phyloP scores from a whole-genome alignment of 2,888 invertebrate species.

The Philaethria dido region DNA sequence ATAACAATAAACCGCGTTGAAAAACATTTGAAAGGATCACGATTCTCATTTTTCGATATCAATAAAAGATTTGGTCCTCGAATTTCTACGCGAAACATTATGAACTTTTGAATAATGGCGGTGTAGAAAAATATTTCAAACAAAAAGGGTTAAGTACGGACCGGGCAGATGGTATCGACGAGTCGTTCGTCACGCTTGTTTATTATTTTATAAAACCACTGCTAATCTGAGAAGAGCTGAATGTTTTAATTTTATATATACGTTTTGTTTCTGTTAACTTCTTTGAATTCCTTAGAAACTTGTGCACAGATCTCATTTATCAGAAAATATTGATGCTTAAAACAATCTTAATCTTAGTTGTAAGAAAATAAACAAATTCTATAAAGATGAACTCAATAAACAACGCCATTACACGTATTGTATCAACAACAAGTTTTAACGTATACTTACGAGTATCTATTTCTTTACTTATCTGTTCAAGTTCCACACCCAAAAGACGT shows the following conservation, averaged over 20 bases:
- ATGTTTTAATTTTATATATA: slow-evolving; percentile 79
- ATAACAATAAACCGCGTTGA: slow-evolving; percentile 58
- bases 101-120: slow-evolving; percentile 81
- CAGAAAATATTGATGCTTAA: slow-evolving; percentile 60
- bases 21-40: slow-evolving; percentile 63
- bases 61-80: slow-evolving; percentile 72
- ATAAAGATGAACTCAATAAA: slow-evolving; percentile 61
- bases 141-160: slow-evolving; percentile 80
- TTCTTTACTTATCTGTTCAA: slow-evolving; percentile 71
- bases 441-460: slow-evolving; percentile 66
- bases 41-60: slow-evolving; percentile 74
- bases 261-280: slow-evolving; percentile 64
- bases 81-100: slow-evolving; percentile 74
- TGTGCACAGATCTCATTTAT: slow-evolving; percentile 63
- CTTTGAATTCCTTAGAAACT: slow-evolving; percentile 69
- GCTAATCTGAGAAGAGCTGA: slow-evolving; percentile 77
- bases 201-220: slow-evolving; percentile 81
- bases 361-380: slow-evolving; percentile 64
- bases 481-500: slow-evolving; percentile 68
- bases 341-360: slow-evolving; percentile 58
- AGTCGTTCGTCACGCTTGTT: slow-evolving; percentile 82
- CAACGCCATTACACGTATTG: slow-evolving; percentile 65
- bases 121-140: slow-evolving; percentile 74
- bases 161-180: slow-evolving; percentile 80
- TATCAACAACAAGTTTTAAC: slow-evolving; percentile 70